Conservation (phyloP, 2,113 vertebrate genomes). For the Pygoscelis antarcticus region DNA sequence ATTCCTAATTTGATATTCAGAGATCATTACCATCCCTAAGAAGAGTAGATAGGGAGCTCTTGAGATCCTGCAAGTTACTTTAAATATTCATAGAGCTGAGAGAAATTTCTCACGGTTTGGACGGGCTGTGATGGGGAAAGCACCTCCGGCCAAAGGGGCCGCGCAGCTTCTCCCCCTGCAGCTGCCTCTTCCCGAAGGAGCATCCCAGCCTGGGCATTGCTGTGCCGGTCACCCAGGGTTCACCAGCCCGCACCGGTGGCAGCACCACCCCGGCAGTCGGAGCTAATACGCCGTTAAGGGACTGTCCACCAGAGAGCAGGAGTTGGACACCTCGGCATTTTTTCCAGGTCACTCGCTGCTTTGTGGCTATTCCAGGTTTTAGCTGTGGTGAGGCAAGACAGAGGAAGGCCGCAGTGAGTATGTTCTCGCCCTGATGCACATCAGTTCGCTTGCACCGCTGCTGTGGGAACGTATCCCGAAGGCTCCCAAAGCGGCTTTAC, state of each 20-base stretch:
- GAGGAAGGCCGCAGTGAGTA: fast-evolving
- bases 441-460: neutral
- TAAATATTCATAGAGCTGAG: conserved; percentile 34
- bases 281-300: too few species aligned
- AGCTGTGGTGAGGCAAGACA: neutral
- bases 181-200: fast-evolving
- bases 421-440: neutral
- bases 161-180: fast-evolving
- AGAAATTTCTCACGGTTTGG: neutral
- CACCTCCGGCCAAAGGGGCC: fast-evolving
- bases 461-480: neutral
- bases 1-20: conserved; percentile 43
- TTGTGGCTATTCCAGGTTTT: neutral
- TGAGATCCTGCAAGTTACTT: neutral
- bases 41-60: neutral
- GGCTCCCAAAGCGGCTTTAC: neutral
- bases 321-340: neutral
- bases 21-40: conserved; percentile 3
- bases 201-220: neutral
- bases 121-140: neutral
- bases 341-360: neutral
- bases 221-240: neutral
- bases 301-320: neutral
- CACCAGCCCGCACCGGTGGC: fast-evolving
- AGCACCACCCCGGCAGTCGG: neutral